A percentile compares a stretch with the other conserved stretches of the same genome.
These are phyloP conservation scores for Sebastes fasciatus DNA, from an alignment of 2,113 vertebrate genomes.

Conservation along the genomic window DNA sequence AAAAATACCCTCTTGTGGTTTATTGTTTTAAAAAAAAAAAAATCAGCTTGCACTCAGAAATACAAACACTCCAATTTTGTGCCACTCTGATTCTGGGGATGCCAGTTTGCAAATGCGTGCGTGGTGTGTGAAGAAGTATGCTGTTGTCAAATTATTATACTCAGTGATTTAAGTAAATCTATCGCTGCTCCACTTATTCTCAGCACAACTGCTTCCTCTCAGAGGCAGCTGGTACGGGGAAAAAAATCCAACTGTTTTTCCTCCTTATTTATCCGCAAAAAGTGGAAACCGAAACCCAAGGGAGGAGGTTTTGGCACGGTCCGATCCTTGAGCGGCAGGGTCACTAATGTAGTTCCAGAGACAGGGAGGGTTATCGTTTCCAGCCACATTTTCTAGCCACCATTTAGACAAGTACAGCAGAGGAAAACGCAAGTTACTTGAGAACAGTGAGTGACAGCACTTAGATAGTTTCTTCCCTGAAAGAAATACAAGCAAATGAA, in stretches of 20 bases:
- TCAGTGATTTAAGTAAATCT: constrained; percentile 46
- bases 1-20: constrained; percentile 27
- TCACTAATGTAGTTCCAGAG: constrained; percentile 36
- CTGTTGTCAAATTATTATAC: constrained; percentile 43
- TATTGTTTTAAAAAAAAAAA: constrained; percentile 5
- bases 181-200: constrained; percentile 41
- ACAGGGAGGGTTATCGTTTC: background rate
- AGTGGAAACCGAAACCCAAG: background rate
- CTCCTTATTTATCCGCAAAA: background rate
- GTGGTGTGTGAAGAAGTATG: constrained; percentile 40
- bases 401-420: constrained; percentile 11
- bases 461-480: constrained; percentile 1
- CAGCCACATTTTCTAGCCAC: constrained; percentile 10
- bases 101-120: constrained; percentile 51
- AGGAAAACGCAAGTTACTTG: constrained; percentile 2
- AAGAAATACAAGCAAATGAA: background rate
- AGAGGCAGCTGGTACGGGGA: constrained; percentile 15
- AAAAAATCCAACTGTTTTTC: background rate
- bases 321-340: background rate
- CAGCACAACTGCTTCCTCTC: constrained; percentile 16
- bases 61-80: constrained; percentile 45
- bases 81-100: constrained; percentile 41
- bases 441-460: constrained; percentile 19
- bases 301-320: constrained; percentile 15
- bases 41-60: constrained; percentile 24